Percentiles rank a stretch among this genome's conserved stretches.
These are phyloP conservation scores for Gymnoscopelus braueri DNA, from an alignment of 2,797 vertebrate genomes.

Conservation along the genomic window DNA sequence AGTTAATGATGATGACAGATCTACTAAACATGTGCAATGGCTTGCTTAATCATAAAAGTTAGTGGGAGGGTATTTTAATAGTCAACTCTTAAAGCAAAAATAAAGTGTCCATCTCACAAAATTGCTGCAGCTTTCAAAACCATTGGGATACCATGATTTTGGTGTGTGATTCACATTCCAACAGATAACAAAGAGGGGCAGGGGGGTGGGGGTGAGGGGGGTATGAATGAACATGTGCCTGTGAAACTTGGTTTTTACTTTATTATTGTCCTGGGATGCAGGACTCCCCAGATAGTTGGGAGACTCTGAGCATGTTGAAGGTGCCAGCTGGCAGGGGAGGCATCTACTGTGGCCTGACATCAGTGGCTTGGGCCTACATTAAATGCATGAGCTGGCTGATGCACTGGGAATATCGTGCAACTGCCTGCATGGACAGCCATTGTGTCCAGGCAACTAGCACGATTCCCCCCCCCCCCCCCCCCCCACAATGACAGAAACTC, in stretches of 20 bases:
- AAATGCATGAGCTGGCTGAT: constrained; percentile 43
- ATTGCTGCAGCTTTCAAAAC: too few relatives aligned
- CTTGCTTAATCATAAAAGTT: constrained; percentile 3
- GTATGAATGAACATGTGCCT: too few relatives aligned
- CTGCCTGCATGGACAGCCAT: not conserved
- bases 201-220: too few relatives aligned
- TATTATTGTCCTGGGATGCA: not conserved
- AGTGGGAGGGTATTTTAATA: constrained; percentile 3
- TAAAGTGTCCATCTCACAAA: too few relatives aligned
- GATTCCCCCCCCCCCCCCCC: constrained; percentile 8
- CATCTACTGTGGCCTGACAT: constrained; percentile 20
- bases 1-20: constrained; percentile 24
- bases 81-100: not conserved
- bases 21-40: constrained; percentile 23
- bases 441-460: constrained; percentile 4
- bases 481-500: too few relatives aligned
- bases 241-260: too few relatives aligned
- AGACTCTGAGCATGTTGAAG: constrained; percentile 7
- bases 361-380: constrained; percentile 21
- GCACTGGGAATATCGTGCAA: constrained; percentile 27
- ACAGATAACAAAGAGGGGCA: too few relatives aligned
- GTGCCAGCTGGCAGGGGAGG: constrained; percentile 43
- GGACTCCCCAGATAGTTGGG: constrained; percentile 27
- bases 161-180: too few relatives aligned
- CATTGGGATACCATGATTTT: too few relatives aligned